Conservation (phyloP, 2,797 vertebrate genomes). For the Hirundo rustica region DNA sequence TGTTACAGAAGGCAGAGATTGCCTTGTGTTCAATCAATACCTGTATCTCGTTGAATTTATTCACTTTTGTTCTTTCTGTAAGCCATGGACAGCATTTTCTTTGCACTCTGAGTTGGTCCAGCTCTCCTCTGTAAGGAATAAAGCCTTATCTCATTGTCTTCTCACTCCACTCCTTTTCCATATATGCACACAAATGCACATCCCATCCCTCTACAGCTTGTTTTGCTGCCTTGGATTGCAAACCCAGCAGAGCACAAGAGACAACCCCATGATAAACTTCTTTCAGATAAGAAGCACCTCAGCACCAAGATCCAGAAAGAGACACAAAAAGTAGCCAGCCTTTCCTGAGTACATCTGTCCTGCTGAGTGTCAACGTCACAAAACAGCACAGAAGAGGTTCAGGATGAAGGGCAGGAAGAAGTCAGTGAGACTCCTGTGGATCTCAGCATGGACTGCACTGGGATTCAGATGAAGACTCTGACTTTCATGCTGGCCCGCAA, state of each 20-base stretch:
- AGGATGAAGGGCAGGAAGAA: background rate
- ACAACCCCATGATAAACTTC: fast-evolving
- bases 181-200: background rate
- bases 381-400: background rate
- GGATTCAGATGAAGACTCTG: background rate
- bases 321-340: background rate
- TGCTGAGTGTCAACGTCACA: background rate
- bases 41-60: background rate
- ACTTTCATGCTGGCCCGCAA: background rate
- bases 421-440: background rate
- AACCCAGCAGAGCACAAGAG: background rate
- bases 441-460: too few species aligned
- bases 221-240: background rate
- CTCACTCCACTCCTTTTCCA: background rate
- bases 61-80: background rate
- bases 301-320: background rate
- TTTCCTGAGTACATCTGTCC: background rate
- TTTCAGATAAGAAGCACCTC: background rate
- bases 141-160: background rate
- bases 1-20: background rate
- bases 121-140: background rate
- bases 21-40: background rate
- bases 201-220: background rate
- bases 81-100: background rate
- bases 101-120: background rate